Evolutionary conservation across 2,888 invertebrate genomes (phyloP), one percentile per base, ranked within the genome.

Genomic region (Quadriops clusia): DNA sequence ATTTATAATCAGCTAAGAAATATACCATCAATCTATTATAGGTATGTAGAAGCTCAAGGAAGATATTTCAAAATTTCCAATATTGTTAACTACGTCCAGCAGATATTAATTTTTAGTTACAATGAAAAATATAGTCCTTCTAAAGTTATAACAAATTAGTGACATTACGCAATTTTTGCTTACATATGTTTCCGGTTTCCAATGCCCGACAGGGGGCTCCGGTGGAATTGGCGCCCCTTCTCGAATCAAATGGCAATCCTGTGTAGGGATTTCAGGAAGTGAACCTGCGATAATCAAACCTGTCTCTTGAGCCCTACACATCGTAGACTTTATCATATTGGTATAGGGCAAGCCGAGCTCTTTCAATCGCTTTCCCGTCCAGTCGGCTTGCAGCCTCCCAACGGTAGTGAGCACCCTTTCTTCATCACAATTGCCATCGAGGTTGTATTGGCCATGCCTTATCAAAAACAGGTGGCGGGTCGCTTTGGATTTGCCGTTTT

Each of bases 221-320:
- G 95, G 94, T 1, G 86, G 83, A 42, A 91, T 77, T 0, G 97
- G 97, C 0, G 91, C 86, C 1, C 98, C 98, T 61, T 98, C 97
- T 34, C 85, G 73, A 11, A 98, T 61, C 44, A 87, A 61, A 45
- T 76, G 70, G 51, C 85, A 85, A 43, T 77, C 67, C n/a, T n/a
- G n/a, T n/a, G n/a, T n/a, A n/a, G n/a, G n/a, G n/a, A n/a, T n/a
- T n/a, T 54, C 37, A 4, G 62, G 69, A 24, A 95, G 64, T 47
- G 71, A 69, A 45, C 77, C 68, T 15, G 77, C 68, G 40, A 97
- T 89, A 17, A 94, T 76, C 7, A 71, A 64, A 0, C 87, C 85
- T 0, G 97, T 98, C 60, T 98, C 89, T 43, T 79, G 79, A 0
- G 97, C 97, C 39, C 97, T 65, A 0, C 79, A 75, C 93, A 97